Conservation (phyloP, 2,888 invertebrate genomes). For the Scelioninae gen. 1 region DNA sequence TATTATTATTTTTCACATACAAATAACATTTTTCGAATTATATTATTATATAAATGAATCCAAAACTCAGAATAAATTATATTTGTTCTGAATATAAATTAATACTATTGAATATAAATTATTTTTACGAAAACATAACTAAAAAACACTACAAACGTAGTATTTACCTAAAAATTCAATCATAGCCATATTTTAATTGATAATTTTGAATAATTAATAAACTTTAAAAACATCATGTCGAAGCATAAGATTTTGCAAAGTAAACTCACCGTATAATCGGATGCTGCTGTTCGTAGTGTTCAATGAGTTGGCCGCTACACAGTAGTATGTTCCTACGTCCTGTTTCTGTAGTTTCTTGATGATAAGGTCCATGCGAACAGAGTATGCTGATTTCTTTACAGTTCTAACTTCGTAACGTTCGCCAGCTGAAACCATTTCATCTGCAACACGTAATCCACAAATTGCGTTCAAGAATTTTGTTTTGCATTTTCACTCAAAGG, state of each 20-base stretch:
- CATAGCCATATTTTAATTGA: too few relatives aligned
- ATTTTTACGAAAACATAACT: too few relatives aligned
- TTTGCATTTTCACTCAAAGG: slow-evolving; percentile 23
- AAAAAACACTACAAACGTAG: too few relatives aligned
- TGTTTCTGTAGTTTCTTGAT: slow-evolving; percentile 89
- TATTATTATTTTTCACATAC: too few relatives aligned
- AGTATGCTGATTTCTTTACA: slow-evolving; percentile 88
- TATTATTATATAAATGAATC: too few relatives aligned
- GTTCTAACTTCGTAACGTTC: slow-evolving; percentile 91
- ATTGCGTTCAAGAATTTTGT: slow-evolving; percentile 22
- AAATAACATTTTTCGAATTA: too few relatives aligned
- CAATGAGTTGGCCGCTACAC: slow-evolving; percentile 89
- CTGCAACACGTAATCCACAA: slow-evolving; percentile 82
- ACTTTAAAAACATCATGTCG: too few relatives aligned
- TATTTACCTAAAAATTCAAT: too few relatives aligned
- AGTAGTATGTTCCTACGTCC: slow-evolving; percentile 93
- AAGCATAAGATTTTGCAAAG: slow-evolving; percentile 24
- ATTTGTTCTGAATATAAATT: too few relatives aligned
- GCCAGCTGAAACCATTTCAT: slow-evolving; percentile 93
- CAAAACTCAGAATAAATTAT: too few relatives aligned
- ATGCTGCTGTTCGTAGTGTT: slow-evolving; percentile 95
- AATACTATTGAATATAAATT: too few relatives aligned
- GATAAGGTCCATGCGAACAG: slow-evolving; percentile 92
- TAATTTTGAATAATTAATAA: too few relatives aligned
- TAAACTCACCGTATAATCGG: slow-evolving; percentile 91